Evolutionary conservation across 2,797 vertebrate species (phyloP).

Genomic region (Myotis findleyi): DNA sequence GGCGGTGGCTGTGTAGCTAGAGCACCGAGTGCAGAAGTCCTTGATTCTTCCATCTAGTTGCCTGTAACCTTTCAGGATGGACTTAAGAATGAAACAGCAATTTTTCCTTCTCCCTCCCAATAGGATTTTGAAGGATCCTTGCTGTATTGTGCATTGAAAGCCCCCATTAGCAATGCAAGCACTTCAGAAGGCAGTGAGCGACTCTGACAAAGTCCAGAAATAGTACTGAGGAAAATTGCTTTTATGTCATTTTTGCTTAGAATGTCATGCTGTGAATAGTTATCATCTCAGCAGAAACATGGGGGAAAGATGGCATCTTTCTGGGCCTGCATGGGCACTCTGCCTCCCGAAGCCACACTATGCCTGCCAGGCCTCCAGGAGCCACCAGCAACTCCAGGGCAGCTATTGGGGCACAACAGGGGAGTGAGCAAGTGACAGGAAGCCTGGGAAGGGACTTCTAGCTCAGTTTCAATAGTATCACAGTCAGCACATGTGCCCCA

Average conservation of each 20-base stretch:
- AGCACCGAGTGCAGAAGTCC: not conserved
- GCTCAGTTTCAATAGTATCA: not conserved
- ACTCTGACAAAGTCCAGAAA: constrained; percentile 82
- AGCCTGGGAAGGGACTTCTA: not conserved
- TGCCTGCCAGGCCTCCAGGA: not conserved
- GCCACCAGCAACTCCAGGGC: not conserved
- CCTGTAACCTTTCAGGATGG: constrained; percentile 15
- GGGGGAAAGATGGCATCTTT: constrained; percentile 56
- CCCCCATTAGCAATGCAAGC: constrained; percentile 79
- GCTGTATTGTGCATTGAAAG: constrained; percentile 80
- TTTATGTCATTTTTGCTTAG: constrained; percentile 85
- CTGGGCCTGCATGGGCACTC: not conserved
- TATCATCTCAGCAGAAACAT: constrained; percentile 78
- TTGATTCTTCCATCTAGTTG: constrained; percentile 19
- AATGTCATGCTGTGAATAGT: constrained; percentile 79
- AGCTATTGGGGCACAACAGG: not conserved
- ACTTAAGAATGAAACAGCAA: constrained; percentile 68
- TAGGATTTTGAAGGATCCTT: constrained; percentile 68
- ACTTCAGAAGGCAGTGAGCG: constrained; percentile 83
- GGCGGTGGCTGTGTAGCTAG: not conserved
- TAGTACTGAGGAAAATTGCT: constrained; percentile 83
- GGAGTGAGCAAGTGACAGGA: not conserved
- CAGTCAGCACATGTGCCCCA: not conserved
- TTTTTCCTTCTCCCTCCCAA: constrained; percentile 73
- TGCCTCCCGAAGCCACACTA: not conserved